These are phyloP conservation scores for Rhynchopsitta pachyrhyncha DNA, from an alignment of 2,113 vertebrate species.

Conservation along the genomic window DNA sequence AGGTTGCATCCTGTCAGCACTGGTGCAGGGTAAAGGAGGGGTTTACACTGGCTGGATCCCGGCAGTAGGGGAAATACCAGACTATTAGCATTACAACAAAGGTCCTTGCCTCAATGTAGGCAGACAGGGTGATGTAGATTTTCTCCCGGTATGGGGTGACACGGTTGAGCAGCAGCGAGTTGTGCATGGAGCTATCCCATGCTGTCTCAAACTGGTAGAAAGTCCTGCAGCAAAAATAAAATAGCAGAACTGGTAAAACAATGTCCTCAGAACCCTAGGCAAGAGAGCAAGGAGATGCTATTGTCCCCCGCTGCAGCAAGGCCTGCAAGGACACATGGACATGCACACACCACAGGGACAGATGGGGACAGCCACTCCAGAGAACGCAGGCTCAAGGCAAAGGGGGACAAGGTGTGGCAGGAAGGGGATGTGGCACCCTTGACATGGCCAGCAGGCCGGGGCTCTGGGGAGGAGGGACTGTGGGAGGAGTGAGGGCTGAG, in stretches of 20 bases:
- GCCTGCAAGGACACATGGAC: slow-evolving; percentile 36
- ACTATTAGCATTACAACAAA: not conserved
- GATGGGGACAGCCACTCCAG: slow-evolving; percentile 39
- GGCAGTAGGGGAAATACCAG: not conserved
- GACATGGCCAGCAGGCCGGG: not conserved
- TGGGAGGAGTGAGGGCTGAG: not conserved
- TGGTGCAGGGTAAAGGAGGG: not conserved
- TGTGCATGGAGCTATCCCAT: slow-evolving; percentile 99
- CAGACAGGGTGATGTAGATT: slow-evolving; percentile 97
- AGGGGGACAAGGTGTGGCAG: not conserved
- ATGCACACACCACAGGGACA: slow-evolving; percentile 23
- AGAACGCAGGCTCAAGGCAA: slow-evolving; percentile 33
- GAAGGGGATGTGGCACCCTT: not conserved
- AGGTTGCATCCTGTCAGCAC: not conserved
- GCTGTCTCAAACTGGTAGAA: slow-evolving; percentile 95
- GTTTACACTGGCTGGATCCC: not conserved
- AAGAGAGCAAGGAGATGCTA: not conserved
- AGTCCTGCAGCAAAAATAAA: slow-evolving; percentile 78
- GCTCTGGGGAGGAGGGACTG: not conserved
- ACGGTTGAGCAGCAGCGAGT: slow-evolving; percentile 92
- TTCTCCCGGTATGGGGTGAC: slow-evolving; percentile 96
- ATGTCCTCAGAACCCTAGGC: not conserved
- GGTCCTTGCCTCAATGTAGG: slow-evolving; percentile 89
- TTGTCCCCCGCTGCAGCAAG: not conserved
- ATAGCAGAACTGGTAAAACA: not conserved